Evolutionary conservation across 2,113 vertebrate genomes (phyloP), one percentile per base, ranked within the genome.

Genomic region (Python bivittatus): DNA sequence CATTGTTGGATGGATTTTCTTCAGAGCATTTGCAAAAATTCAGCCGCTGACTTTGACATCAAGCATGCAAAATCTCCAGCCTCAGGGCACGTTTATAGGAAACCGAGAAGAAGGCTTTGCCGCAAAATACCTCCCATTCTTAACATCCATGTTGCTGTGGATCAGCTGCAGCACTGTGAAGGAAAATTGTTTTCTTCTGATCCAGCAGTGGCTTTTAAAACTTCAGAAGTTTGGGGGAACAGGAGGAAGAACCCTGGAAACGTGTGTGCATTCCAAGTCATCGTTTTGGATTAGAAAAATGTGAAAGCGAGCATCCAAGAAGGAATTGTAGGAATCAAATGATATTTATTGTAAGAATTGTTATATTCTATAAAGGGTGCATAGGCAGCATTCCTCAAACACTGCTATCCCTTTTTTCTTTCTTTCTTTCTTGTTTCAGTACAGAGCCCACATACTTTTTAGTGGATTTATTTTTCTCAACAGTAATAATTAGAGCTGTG

Each of bases 1-100:
- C 95, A 93, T 57, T 90, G 93, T 93, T 90, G 90, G 91, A 1
- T 94, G 38, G 90, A 93, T 96, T 96, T 96, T 90, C 92, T 94
- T 94, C 68, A 25, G 61, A 95, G 61, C 93, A 90, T 13, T 56
- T 72, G 88, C n/a, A 91, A 84, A 79, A 42, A 95, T 87, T 95
- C 54, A 92, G 42, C 57, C 56, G 0, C 25, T 12, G 84, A 86
- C 68, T 94, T 22, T 44, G 89, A 68, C 52, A 92, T 64, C 33
- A 90, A 84, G 87, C 88, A 88, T 90, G 58, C 92, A 58, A 87
- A 93, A 92, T 89, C 23, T 86, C 91, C 83, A 93, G 91, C 94
- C 93, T 90, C n/a, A 20, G 83, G 91, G 92, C 64, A 94, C 91
- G 84, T 94, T 92, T 94, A 7, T 38, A 93, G 90, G 83, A 91